A percentile compares a stretch with the other conserved stretches of the same genome.
These are phyloP conservation scores for Aspidiotus rigidus DNA, from an alignment of 2,888 invertebrate species.

Conservation along the genomic window DNA sequence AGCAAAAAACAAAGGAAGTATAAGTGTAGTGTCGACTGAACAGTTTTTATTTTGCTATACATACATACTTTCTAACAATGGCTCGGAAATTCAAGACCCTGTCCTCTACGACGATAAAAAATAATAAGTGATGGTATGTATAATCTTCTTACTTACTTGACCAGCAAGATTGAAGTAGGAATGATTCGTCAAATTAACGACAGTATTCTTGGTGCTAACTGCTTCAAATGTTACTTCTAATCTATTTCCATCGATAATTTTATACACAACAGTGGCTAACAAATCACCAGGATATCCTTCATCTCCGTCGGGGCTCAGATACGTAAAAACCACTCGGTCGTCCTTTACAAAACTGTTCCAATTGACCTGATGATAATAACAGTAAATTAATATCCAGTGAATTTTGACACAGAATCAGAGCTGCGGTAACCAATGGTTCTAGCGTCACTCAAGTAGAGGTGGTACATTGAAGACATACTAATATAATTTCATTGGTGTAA, in stretches of 20 bases:
- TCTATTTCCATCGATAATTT: constrained; percentile 47
- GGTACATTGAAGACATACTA: too few species aligned
- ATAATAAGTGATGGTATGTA: background rate
- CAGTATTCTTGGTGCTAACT: constrained; percentile 48
- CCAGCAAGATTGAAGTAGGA: constrained; percentile 55
- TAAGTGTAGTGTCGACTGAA: too few species aligned
- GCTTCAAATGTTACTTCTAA: constrained; percentile 49
- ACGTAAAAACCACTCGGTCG: constrained; percentile 44
- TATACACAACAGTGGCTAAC: constrained; percentile 46
- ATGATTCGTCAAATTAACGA: constrained; percentile 54
- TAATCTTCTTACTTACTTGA: constrained; percentile 44
- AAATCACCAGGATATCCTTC: constrained; percentile 55
- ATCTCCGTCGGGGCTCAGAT: constrained; percentile 49
- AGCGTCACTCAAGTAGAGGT: too few species aligned
- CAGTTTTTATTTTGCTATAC: too few species aligned
- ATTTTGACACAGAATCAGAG: too few species aligned
- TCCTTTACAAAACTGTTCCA: constrained; percentile 47
- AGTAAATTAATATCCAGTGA: too few species aligned
- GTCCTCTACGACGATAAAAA: background rate
- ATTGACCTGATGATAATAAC: constrained; percentile 42
- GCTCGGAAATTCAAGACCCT: too few species aligned
- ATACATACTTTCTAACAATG: too few species aligned
- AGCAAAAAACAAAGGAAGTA: too few species aligned
- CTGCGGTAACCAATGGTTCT: too few species aligned
- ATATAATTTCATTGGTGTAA: too few species aligned